Evolutionary conservation across 2,797 vertebrate species (phyloP), one percentile per base, ranked within the genome.

Genomic region (Gymnoscopelus braueri): DNA sequence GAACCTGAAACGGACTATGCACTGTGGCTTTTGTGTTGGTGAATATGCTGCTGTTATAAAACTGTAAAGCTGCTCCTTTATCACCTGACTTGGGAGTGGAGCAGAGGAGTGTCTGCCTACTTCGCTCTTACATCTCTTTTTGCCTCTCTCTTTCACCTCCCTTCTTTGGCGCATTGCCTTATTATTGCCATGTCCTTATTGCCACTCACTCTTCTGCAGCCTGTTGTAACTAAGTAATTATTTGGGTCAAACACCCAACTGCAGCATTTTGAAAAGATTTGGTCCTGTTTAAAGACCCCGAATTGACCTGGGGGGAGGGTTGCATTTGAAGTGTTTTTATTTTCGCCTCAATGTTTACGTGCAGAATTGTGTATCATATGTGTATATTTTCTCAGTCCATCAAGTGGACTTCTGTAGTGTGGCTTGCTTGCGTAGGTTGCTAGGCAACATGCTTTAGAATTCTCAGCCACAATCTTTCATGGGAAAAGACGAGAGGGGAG

Each of bases 341-440:
- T 29, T 29, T 29, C 2, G 26, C 26, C 26, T 29, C 1, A 29
- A 4, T 29, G 26, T 29, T 4, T 29, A 29, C 26, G 26, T 29
- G 26, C 26, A 29, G 26, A 29, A 3, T 29, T 29, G 26, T 29
- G 26, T 29, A 29, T 29, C 26, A 3, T 61, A 15, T 26, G 35
- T 23, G 54, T 49, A 23, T 29, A 3, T 63, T 72, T 72, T 71
- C 74, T 78, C 78, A 84, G 81, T 84, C 68, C 77, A 82, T 91
- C 84, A 70, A 84, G 87, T 88, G 86, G 84, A 86, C 82, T 78
- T 76, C 85, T 90, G 82, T 89, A 89, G 87, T 88, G 85, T 89
- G 80, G 88, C 84, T 91, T 90, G 87, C 87, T 88, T 88, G 79
- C 88, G 77, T 79, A 53, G 74, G 94, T 94, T 93, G 93, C 93